Evolutionary conservation across 2,888 invertebrate species (phyloP).

Genomic region (Aspidapion aeneum): DNA sequence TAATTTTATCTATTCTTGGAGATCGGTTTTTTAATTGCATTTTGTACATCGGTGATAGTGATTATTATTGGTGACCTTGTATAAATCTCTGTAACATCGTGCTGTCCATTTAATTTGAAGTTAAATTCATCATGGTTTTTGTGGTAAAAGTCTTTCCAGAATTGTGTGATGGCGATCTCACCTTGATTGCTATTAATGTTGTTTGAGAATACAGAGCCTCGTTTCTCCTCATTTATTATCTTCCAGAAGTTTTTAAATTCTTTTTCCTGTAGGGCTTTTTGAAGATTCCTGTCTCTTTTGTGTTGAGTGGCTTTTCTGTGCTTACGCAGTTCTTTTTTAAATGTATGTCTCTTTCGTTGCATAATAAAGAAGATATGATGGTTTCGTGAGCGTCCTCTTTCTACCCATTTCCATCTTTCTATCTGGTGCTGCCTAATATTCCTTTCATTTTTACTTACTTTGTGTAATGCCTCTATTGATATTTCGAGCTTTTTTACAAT

Average conservation of each 20-base stretch:
- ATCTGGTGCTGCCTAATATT: background rate
- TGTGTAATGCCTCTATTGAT: background rate
- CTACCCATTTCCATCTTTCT: background rate
- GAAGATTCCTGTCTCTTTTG: background rate
- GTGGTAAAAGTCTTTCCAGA: background rate
- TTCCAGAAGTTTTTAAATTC: background rate
- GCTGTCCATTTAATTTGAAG: background rate
- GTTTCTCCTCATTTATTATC: background rate
- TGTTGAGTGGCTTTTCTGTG: background rate
- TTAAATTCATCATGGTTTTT: background rate
- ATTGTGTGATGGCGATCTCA: background rate
- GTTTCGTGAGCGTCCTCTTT: background rate
- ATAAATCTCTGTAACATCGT: background rate
- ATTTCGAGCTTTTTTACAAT: background rate
- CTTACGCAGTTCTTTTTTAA: background rate
- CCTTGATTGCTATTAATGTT: background rate
- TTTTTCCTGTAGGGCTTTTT: background rate
- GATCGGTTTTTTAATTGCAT: background rate
- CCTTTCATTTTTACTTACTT: background rate
- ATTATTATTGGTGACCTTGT: background rate
- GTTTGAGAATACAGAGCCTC: background rate
- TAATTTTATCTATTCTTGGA: background rate
- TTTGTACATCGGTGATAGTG: background rate
- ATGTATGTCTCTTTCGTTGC: background rate
- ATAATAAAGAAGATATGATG: background rate